Base-by-base conservation (phyloP, 2,113 vertebrate genomes). In the Neogobius melanostomus region DNA sequence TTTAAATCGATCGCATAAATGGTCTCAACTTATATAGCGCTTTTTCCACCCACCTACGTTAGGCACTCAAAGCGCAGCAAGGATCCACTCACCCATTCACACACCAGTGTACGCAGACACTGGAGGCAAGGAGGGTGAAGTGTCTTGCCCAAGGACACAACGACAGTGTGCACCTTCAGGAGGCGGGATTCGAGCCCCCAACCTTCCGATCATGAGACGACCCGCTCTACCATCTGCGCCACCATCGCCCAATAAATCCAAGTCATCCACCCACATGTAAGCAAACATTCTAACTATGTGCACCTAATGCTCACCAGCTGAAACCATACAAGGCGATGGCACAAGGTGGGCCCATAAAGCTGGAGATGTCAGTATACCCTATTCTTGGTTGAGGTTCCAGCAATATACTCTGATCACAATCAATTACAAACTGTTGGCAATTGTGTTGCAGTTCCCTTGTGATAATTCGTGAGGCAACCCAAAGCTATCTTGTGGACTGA, bases 361-460 rank as follows among this genome's bases (percentile, higher is more conserved):
- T 57, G 75, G 71, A 66, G 79, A 80, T 82, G 71, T 79, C 72
- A 68, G 79, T 82, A 69, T 76, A 72, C 36, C 85, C 85, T 90
- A 91, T 91, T 91, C 82, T 87, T 74, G 84, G 84, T 76, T 83
- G 54, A 85, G 86, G 89, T 65, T 54, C 43, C 28, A 2, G 28
- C 1, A 36, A 4, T 17, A 10, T 16, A 9, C 73, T 7, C 50
- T 67, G 72, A 77, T 57, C 72, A 16, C 12, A 1, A 43, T 60
- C 45, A 21, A 69, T 49, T 14, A 36, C 3, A 11, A 6, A 14
- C 3, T 51, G 12, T 51, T 14, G 49, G 11, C 49, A 10, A 14
- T 10, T 11, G 49, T 56, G 4, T 45, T 56, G 8, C 2, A 21
- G 8, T 7, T 28, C 4, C 14, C 50, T 51, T n/a, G 50, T n/a